A percentile compares a stretch with the other conserved stretches of the same genome.
phyloP scores from a whole-genome alignment of 2,113 vertebrate genomes.

The Sinocyclocheilus grahami region DNA sequence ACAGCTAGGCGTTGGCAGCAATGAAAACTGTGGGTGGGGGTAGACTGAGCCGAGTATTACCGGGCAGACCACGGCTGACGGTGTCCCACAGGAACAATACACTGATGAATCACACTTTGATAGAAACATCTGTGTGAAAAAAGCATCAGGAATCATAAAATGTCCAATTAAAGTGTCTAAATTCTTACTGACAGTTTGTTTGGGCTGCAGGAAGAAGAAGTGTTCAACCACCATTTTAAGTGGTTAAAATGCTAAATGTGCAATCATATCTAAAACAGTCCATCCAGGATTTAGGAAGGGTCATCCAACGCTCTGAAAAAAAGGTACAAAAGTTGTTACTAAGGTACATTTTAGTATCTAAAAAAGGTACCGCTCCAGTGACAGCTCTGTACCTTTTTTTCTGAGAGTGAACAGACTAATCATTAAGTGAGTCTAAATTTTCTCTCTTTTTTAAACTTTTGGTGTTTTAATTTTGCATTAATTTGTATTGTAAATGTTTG shows the following conservation, averaged over 20 bases:
- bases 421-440: no score
- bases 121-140: not conserved
- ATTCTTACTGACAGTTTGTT: not conserved
- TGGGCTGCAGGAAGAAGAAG: not conserved
- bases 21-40: not conserved
- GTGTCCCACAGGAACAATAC: not conserved
- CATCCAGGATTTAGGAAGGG: not conserved
- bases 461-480: not conserved
- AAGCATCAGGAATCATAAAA: not conserved
- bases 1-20: constrained; percentile 26
- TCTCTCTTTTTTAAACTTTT: no score
- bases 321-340: no score
- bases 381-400: no score
- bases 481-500: not conserved
- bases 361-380: no score
- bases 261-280: not conserved
- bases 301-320: not conserved
- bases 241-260: not conserved
- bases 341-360: no score
- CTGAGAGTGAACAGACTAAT: no score
- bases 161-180: not conserved
- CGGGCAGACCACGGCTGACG: not conserved
- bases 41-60: not conserved
- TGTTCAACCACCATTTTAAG: not conserved
- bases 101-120: not conserved